Conservation (phyloP, 2,797 vertebrate genomes). For the Pantherophis vulpinus region DNA sequence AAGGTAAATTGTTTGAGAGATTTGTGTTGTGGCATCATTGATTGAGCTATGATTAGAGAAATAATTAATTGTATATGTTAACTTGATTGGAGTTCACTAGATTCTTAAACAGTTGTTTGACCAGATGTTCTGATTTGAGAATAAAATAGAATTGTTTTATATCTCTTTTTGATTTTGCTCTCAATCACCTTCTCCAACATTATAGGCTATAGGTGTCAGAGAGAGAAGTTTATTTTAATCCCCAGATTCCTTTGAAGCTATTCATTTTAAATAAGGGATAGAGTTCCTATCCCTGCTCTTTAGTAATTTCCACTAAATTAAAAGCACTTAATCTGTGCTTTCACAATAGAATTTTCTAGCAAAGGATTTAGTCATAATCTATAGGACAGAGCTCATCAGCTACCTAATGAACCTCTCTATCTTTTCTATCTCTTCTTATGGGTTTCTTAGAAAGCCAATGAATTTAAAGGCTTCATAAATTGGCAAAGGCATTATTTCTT, state of each 20-base stretch:
- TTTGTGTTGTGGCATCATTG: neutral
- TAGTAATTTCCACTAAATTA: slow-evolving; percentile 7
- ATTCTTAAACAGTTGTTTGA: neutral
- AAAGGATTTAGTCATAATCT: neutral
- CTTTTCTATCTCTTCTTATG: neutral
- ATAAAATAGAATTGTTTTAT: slow-evolving; percentile 4
- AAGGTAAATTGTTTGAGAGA: neutral
- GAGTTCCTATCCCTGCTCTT: neutral
- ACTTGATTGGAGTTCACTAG: neutral
- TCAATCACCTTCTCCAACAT: neutral
- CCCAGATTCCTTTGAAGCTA: neutral
- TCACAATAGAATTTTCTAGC: slow-evolving; percentile 4
- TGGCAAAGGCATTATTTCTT: slow-evolving; percentile 14
- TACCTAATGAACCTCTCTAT: slow-evolving; percentile 27
- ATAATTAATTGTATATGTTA: neutral
- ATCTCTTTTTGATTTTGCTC: neutral
- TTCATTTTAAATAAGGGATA: slow-evolving; percentile 28
- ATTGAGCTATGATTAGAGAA: neutral
- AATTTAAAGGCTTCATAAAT: slow-evolving; percentile 23
- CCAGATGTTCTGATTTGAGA: slow-evolving; percentile 21
- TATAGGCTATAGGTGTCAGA: neutral
- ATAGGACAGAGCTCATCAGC: slow-evolving; percentile 2
- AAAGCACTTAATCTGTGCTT: neutral
- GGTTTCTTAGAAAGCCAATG: slow-evolving; percentile 2
- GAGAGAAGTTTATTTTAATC: slow-evolving; percentile 18